Evolutionary conservation across 2,888 invertebrate genomes (phyloP), one percentile per base, ranked within the genome.

Genomic region (Dicycla oo): DNA sequence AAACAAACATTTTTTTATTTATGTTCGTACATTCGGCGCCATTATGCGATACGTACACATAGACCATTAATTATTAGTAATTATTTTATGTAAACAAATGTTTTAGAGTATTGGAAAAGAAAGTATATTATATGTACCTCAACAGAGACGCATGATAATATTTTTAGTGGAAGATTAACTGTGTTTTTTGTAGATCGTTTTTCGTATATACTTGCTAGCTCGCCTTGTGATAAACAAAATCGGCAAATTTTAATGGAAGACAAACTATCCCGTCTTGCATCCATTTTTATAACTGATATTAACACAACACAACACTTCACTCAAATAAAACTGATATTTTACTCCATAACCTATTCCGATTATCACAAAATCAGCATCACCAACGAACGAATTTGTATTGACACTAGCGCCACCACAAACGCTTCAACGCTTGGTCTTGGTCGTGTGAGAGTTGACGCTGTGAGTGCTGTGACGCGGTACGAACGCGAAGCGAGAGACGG

Each of bases 131-230:
- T 68, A 26, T 80, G 89, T 97, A 98, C 98, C 97, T 98, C 98
- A 85, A 98, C 97, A 73, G 97, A 97, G 81, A 97, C 96, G 90
- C 97, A 97, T 67, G 98, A 97, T 97, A 98, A 97, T 88, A 98
- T 97, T 95, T 98, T 98, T 85, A 98, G 92, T 69, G 97, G 96
- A 86, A 98, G 95, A 84, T 97, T 97, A 84, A 97, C 97, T 75
- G 96, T 94, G 87, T 97, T 96, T 91, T 97, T 97, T 86, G 95
- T 93, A 78, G 93, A 90, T 81, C 95, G 93, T 82, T 96, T 96
- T 85, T 97, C 97, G 91, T 97, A 98, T 89, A 98, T 97, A 92
- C 96, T 97, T 81, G 95, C 96, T 78, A 98, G 93, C 71, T 96
- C 96, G 84, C 97, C 96, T 89, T 97, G 97, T 76, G 96, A 93